Conservation (phyloP, 2,888 invertebrate genomes). For the Luffia ferchaultella region DNA sequence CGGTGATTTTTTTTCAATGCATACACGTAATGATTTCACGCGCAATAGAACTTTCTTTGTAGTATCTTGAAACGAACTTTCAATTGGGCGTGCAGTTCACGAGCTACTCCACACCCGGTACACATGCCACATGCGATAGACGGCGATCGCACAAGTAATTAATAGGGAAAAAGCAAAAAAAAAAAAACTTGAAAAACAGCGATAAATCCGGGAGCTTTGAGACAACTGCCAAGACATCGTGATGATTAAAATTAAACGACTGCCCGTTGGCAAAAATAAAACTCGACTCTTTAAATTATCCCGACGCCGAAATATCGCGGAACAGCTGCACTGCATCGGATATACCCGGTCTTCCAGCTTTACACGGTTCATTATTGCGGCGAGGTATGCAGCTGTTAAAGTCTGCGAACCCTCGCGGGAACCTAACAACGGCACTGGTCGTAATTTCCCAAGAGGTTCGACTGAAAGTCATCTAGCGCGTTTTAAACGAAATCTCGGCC, state of each 20-base stretch:
- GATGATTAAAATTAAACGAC: conserved; percentile 55
- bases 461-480: neutral
- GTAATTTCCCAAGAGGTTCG: neutral
- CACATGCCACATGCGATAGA: too few relatives aligned
- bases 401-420: neutral
- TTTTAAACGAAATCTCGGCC: conserved; percentile 8
- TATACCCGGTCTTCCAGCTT: neutral
- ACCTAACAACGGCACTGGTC: neutral
- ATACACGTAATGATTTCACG: too few relatives aligned
- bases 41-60: too few relatives aligned
- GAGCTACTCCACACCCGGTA: too few relatives aligned
- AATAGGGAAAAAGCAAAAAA: conserved; percentile 43
- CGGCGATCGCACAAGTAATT: conserved; percentile 32
- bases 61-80: too few relatives aligned
- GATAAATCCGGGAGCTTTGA: conserved; percentile 51
- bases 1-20: too few relatives aligned
- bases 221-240: conserved; percentile 56
- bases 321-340: conserved; percentile 36
- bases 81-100: too few relatives aligned
- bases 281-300: conserved; percentile 44
- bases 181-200: conserved; percentile 38
- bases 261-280: conserved; percentile 41
- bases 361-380: neutral
- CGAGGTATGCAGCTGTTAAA: neutral
- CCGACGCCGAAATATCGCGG: conserved; percentile 47